Base-by-base conservation (phyloP, 2,113 vertebrate species). In the Vulpes vulpes region DNA sequence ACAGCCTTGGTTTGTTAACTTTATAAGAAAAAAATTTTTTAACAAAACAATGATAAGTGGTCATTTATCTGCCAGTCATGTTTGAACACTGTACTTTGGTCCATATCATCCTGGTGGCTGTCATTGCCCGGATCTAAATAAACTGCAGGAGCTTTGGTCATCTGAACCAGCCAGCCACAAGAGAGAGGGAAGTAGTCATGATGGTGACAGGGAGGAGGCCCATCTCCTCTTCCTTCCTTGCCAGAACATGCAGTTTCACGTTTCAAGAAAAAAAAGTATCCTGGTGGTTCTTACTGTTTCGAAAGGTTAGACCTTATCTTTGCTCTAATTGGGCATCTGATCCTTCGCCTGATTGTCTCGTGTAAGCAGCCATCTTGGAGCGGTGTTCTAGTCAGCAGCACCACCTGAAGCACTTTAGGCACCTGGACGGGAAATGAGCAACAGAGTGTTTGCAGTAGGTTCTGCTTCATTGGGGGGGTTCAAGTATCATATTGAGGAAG, bases 1-100 rank as follows among this genome's bases (percentile, higher is more conserved):
- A 99, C 98, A 98, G 98, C 98, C 98, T 99, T 99, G 99, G 98
- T 98, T 98, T 97, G 97, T 98, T 89, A 97, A 98, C 98, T 99
- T 99, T 99, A 96, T 98, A 98, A 76, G 94, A 97, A 88, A 96
- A 97, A 89, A 92, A 35, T 94, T 97, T 98, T 98, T 98, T 97
- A 35, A 0, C 94, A 98, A 97, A 98, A 95, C 96, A 96, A 57
- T 97, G 98, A 98, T 53, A 69, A 98, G 95, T 97, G 89, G 85
- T 96, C 96, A 74, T 98, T 98, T 96, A 97, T 97, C 98, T 98
- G 91, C 98, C 96, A 27, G 3, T 92, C 95, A 89, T 23, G 1
- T 97, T 98, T 96, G 80, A 98, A 98, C 97, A 97, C 96, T 89
- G 96, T 97, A 95, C 96, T 95, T 94, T 87, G 96, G 79, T 98